Percentiles rank a stretch among this genome's conserved stretches.
These are phyloP conservation scores for Cerceris rybyensis DNA, from an alignment of 2,888 invertebrate genomes.

Conservation along the genomic window DNA sequence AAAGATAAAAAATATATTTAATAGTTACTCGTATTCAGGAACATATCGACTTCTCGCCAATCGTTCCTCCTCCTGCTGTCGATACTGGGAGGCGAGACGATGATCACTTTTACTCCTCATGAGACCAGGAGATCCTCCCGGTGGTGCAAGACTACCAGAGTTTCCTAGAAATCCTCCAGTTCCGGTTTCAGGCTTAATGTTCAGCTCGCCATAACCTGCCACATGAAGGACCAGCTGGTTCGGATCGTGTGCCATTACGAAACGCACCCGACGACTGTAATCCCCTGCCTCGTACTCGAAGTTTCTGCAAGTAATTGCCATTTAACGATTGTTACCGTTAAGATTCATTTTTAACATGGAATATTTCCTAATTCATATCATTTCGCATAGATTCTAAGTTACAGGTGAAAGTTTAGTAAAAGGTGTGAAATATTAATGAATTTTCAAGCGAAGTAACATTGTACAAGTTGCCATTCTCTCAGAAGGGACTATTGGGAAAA, in stretches of 20 bases:
- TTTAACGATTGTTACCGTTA: neutral
- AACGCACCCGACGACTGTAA: conserved; percentile 92
- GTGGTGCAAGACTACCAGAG: conserved; percentile 84
- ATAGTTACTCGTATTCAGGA: conserved; percentile 80
- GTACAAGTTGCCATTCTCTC: too few relatives aligned
- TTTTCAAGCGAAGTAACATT: too few relatives aligned
- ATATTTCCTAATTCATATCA: too few relatives aligned
- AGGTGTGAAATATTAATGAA: too few relatives aligned
- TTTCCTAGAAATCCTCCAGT: conserved; percentile 77
- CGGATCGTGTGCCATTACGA: conserved; percentile 95
- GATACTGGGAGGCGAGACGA: conserved; percentile 93
- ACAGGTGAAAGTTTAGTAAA: too few relatives aligned
- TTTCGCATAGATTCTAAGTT: too few relatives aligned
- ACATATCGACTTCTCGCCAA: conserved; percentile 79
- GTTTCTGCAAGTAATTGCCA: conserved; percentile 83
- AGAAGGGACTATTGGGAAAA: too few relatives aligned
- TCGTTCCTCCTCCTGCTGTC: conserved; percentile 90
- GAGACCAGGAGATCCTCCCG: conserved; percentile 88
- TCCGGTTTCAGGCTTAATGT: conserved; percentile 86
- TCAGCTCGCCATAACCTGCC: conserved; percentile 94
- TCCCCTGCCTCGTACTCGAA: conserved; percentile 97
- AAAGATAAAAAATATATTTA: neutral
- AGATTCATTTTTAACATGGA: too few relatives aligned
- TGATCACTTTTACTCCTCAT: conserved; percentile 97
- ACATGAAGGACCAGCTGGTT: conserved; percentile 94